Percentiles rank a stretch among this genome's conserved stretches.
These are phyloP conservation scores for Heliconius ethilla DNA, from an alignment of 2,888 invertebrate species.

Conservation along the genomic window DNA sequence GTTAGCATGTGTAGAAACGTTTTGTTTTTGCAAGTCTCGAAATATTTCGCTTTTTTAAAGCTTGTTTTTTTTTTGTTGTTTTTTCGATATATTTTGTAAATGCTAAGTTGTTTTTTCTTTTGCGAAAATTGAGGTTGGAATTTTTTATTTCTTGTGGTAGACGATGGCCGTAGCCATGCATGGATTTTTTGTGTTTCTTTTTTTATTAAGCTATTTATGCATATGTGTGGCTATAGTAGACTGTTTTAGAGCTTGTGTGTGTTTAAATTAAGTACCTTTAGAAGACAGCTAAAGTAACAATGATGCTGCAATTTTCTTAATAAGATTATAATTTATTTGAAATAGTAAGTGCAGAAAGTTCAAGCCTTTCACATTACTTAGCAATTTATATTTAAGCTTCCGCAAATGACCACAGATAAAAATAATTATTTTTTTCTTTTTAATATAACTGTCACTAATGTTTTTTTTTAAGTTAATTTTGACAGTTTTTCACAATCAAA, in stretches of 20 bases:
- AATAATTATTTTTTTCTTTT: not conserved
- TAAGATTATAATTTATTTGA: not conserved
- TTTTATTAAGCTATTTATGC: not conserved
- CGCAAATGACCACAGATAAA: not conserved
- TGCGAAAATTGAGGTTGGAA: not conserved
- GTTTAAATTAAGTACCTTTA: constrained; percentile 4
- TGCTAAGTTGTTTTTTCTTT: not conserved
- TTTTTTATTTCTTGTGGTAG: not conserved
- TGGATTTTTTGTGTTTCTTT: not conserved
- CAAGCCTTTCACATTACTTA: not conserved
- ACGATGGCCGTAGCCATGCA: not conserved
- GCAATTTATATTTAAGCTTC: constrained; percentile 3
- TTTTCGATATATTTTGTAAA: not conserved
- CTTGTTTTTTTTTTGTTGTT: not conserved
- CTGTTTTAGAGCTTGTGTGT: not conserved
- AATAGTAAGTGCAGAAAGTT: not conserved
- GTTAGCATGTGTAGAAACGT: constrained; percentile 30
- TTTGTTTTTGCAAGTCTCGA: not conserved
- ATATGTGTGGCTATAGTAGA: not conserved
- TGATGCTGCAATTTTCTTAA: not conserved
- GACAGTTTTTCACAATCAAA: not conserved
- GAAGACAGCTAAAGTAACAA: not conserved
- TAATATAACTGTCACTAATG: not conserved
- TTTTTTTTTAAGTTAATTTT: not conserved
- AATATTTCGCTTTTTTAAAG: not conserved